Evolutionary conservation across 2,888 invertebrate species (phyloP).

Genomic region (Agrilus biguttatus): DNA sequence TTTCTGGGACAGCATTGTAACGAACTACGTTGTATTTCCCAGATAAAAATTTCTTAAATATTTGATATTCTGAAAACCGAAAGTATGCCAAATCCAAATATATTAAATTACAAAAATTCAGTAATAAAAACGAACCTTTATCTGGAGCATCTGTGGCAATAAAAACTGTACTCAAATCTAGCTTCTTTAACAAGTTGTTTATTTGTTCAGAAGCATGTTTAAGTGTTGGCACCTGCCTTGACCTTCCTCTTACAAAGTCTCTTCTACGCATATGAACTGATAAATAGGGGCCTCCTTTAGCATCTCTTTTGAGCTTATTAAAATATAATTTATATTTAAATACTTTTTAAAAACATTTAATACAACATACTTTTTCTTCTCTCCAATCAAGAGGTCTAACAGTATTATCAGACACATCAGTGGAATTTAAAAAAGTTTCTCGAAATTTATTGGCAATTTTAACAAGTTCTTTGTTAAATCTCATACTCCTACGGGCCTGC

Average conservation of each 20-base stretch:
- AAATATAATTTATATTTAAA: conserved; percentile 1
- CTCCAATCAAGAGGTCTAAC: conserved; percentile 46
- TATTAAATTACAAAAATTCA: not conserved
- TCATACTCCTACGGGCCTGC: conserved; percentile 81
- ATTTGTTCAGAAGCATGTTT: conserved; percentile 64
- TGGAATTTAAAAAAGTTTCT: conserved; percentile 44
- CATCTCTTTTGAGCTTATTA: conserved; percentile 33
- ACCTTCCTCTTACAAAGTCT: conserved; percentile 70
- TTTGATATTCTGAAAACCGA: conserved; percentile 32
- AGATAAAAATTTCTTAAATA: conserved; percentile 33
- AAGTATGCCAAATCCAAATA: not conserved
- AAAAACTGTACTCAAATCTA: conserved; percentile 50
- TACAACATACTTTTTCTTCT: conserved; percentile 33
- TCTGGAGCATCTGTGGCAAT: conserved; percentile 72
- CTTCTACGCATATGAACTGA: conserved; percentile 75
- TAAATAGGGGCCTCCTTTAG: conserved; percentile 57
- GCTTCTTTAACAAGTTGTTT: conserved; percentile 37
- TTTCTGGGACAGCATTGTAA: conserved; percentile 32
- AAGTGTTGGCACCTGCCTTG: conserved; percentile 64
- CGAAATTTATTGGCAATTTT: conserved; percentile 56
- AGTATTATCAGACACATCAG: conserved; percentile 42
- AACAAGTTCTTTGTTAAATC: conserved; percentile 58
- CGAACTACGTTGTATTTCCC: conserved; percentile 22
- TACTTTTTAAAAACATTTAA: not conserved
- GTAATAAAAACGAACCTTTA: conserved; percentile 27